Evolutionary conservation across 1,140 invertebrate genomes (phyloP).

Genomic region (Platyura marginata): DNA sequence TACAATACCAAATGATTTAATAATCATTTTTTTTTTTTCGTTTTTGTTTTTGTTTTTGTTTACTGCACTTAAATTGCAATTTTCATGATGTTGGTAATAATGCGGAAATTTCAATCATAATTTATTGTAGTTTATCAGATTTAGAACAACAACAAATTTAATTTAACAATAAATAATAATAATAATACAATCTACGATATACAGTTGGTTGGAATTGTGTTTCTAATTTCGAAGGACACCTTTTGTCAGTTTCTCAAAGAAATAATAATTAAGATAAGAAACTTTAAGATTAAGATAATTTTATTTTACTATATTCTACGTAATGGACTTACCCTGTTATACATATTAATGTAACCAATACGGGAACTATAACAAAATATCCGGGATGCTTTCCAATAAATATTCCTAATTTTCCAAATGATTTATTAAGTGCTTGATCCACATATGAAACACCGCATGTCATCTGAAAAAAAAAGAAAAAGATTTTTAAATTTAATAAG

Average conservation of each 20-base stretch:
- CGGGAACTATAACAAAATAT: constrained; percentile 74
- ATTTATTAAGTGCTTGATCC: constrained; percentile 54
- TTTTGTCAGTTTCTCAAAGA: too few species aligned
- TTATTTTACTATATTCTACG: too few species aligned
- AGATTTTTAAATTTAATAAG: too few species aligned
- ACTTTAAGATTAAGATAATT: too few species aligned
- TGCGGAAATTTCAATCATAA: too few species aligned
- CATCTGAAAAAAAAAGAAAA: constrained; percentile 60
- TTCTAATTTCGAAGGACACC: neutral
- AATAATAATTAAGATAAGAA: too few species aligned
- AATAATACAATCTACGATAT: neutral
- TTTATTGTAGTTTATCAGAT: too few species aligned
- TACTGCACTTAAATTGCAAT: neutral
- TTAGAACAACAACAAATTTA: neutral
- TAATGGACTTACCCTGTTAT: constrained; percentile 44
- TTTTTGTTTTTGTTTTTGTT: constrained; percentile 3
- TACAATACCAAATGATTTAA: neutral
- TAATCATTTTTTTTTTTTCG: constrained; percentile 1
- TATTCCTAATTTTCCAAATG: constrained; percentile 65
- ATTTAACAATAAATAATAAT: neutral
- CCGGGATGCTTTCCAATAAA: constrained; percentile 65
- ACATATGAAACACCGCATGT: constrained; percentile 48
- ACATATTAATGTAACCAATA: constrained; percentile 60
- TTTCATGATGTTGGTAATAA: too few species aligned
- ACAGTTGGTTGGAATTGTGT: neutral